phyloP scores from a whole-genome alignment of 2,888 invertebrate genomes.

The Mythimna loreyi region DNA sequence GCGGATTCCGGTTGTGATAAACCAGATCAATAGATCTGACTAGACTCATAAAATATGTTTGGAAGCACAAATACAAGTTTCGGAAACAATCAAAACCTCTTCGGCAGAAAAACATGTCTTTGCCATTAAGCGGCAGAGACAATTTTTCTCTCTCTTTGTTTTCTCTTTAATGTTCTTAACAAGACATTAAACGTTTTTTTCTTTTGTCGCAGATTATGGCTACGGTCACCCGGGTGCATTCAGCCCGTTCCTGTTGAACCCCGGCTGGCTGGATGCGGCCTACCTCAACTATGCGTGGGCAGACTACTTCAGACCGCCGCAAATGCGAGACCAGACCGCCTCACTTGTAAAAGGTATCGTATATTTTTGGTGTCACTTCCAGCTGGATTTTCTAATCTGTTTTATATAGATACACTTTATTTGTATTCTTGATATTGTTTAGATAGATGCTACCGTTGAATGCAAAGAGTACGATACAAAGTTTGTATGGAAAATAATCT shows the following conservation, averaged over 20 bases:
- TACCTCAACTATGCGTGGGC: slow-evolving; percentile 95
- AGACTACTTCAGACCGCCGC: slow-evolving; percentile 93
- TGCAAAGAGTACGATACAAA: neutral
- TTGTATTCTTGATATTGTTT: slow-evolving; percentile 1
- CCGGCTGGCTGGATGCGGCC: slow-evolving; percentile 96
- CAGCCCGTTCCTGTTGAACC: slow-evolving; percentile 95
- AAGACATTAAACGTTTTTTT: slow-evolving; percentile 39
- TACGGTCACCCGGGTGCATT: slow-evolving; percentile 95
- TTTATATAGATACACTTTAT: slow-evolving; percentile 8
- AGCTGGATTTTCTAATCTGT: slow-evolving; percentile 5
- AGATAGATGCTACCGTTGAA: slow-evolving; percentile 1
- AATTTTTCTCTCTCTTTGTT: neutral
- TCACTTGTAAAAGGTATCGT: slow-evolving; percentile 91
- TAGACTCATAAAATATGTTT: slow-evolving; percentile 42
- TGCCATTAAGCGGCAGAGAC: no score
- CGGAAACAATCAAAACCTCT: neutral
- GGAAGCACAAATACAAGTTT: neutral
- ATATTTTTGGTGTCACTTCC: slow-evolving; percentile 24
- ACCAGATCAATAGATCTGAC: slow-evolving; percentile 39
- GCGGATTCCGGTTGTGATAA: slow-evolving; percentile 41
- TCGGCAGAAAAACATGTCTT: no score
- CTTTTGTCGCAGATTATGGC: slow-evolving; percentile 93
- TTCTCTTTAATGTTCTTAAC: neutral
- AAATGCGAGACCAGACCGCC: slow-evolving; percentile 80
- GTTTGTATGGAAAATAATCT: slow-evolving; percentile 1